phyloP scores from a whole-genome alignment of 2,888 invertebrate genomes.

The Molorchus minor region DNA sequence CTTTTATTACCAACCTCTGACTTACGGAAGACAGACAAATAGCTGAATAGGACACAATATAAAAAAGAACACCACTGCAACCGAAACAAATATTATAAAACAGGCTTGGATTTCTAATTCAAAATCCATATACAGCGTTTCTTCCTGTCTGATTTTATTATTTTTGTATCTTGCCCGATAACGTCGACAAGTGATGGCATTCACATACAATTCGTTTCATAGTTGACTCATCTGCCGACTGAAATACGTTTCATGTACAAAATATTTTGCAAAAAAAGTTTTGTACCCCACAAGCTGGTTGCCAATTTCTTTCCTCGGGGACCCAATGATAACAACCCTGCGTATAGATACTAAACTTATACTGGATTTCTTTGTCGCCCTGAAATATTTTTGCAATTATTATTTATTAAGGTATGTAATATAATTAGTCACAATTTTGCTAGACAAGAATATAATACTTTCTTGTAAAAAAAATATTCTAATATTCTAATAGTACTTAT shows the following conservation, averaged over 20 bases:
- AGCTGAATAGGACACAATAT: slow-evolving; percentile 37
- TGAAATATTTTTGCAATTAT: no score
- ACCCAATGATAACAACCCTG: slow-evolving; percentile 33
- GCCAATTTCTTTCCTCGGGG: slow-evolving; percentile 26
- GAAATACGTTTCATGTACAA: no score
- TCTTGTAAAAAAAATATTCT: no score
- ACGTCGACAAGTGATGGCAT: slow-evolving; percentile 38
- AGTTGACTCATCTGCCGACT: no score
- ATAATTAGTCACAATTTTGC: no score
- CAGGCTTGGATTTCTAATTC: slow-evolving; percentile 37
- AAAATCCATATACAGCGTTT: slow-evolving; percentile 31
- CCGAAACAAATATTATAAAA: slow-evolving; percentile 42
- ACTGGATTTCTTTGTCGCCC: slow-evolving; percentile 1
- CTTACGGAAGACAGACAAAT: slow-evolving; percentile 27
- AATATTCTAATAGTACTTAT: no score
- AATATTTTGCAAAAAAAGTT: no score
- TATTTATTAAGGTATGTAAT: no score
- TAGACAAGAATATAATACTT: no score
- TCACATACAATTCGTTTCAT: slow-evolving; percentile 34
- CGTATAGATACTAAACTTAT: slow-evolving; percentile 35
- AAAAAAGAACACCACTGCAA: slow-evolving; percentile 36
- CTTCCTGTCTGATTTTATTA: slow-evolving; percentile 34
- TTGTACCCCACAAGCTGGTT: slow-evolving; percentile 37
- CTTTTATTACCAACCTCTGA: slow-evolving; percentile 36
- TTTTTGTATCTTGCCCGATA: slow-evolving; percentile 38